Evolutionary conservation across 1,140 invertebrate species (phyloP).

Genomic region (Periplaneta americana): DNA sequence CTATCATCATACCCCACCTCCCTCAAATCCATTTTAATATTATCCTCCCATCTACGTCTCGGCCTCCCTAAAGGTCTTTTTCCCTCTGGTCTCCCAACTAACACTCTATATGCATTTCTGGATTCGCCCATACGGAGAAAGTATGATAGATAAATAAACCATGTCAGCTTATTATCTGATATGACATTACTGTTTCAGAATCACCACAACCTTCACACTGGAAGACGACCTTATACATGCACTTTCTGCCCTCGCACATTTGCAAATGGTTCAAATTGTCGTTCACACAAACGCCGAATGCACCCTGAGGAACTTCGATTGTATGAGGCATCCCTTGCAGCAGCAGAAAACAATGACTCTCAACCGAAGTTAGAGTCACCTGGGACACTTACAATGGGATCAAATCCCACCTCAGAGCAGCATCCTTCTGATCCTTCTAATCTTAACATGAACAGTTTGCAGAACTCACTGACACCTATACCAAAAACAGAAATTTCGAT

Average conservation of each 20-base stretch:
- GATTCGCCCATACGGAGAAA: too few relatives aligned
- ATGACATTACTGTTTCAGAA: slow-evolving; percentile 29
- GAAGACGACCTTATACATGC: slow-evolving; percentile 40
- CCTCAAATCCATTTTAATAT: too few relatives aligned
- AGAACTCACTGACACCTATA: neutral
- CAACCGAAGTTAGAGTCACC: neutral
- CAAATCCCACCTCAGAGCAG: neutral
- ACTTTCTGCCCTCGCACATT: slow-evolving; percentile 43
- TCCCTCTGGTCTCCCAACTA: too few relatives aligned
- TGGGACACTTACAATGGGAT: neutral
- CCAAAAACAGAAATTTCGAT: neutral
- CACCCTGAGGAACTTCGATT: slow-evolving; percentile 40
- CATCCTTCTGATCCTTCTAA: neutral
- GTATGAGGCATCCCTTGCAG: slow-evolving; percentile 12
- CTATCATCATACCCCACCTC: too few relatives aligned
- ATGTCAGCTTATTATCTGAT: too few relatives aligned
- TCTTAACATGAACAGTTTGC: neutral
- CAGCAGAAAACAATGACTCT: slow-evolving; percentile 1
- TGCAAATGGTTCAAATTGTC: slow-evolving; percentile 43
- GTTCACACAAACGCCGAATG: slow-evolving; percentile 41
- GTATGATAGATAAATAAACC: too few relatives aligned
- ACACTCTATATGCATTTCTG: too few relatives aligned
- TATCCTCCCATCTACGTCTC: too few relatives aligned
- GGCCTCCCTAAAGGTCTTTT: too few relatives aligned
- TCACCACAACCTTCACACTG: slow-evolving; percentile 40